Conservation (phyloP, 2,888 invertebrate species). For the Himalopsyche anomala region DNA sequence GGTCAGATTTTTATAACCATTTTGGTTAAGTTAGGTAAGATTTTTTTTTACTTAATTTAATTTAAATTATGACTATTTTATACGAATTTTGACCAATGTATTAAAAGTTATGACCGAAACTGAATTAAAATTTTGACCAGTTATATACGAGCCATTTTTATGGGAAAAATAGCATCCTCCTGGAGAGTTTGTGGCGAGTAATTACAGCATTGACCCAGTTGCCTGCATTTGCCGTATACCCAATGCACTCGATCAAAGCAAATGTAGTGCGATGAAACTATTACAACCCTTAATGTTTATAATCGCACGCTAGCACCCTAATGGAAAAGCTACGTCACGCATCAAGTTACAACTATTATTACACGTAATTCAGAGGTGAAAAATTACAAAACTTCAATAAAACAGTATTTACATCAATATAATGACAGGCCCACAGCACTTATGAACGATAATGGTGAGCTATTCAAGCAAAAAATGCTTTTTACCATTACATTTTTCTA, state of each 20-base stretch:
- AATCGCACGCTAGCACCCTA: slow-evolving; percentile 17
- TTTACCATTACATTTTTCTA: too few relatives aligned
- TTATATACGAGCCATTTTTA: too few relatives aligned
- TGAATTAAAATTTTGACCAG: too few relatives aligned
- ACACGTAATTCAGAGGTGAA: neutral
- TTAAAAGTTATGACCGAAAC: too few relatives aligned
- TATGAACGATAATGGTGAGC: neutral
- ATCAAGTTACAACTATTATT: slow-evolving; percentile 8
- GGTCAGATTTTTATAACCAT: too few relatives aligned
- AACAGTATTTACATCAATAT: slow-evolving; percentile 25
- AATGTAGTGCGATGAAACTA: slow-evolving; percentile 4
- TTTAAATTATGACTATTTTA: too few relatives aligned
- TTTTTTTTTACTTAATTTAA: too few relatives aligned
- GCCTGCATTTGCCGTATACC: slow-evolving; percentile 1
- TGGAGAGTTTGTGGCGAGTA: too few relatives aligned
- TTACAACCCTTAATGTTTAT: slow-evolving; percentile 19
- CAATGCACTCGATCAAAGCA: slow-evolving; percentile 23
- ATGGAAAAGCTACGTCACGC: slow-evolving; percentile 38
- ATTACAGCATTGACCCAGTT: neutral
- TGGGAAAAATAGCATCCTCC: too few relatives aligned
- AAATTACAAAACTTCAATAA: neutral
- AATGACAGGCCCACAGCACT: neutral
- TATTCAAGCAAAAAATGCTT: too few relatives aligned
- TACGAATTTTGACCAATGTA: too few relatives aligned
- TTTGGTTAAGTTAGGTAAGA: too few relatives aligned